A percentile compares a stretch with the other conserved stretches of the same genome.
Evolutionary conservation across 2,113 vertebrate genomes (phyloP).

Genomic region (Zosterops japonicus): DNA sequence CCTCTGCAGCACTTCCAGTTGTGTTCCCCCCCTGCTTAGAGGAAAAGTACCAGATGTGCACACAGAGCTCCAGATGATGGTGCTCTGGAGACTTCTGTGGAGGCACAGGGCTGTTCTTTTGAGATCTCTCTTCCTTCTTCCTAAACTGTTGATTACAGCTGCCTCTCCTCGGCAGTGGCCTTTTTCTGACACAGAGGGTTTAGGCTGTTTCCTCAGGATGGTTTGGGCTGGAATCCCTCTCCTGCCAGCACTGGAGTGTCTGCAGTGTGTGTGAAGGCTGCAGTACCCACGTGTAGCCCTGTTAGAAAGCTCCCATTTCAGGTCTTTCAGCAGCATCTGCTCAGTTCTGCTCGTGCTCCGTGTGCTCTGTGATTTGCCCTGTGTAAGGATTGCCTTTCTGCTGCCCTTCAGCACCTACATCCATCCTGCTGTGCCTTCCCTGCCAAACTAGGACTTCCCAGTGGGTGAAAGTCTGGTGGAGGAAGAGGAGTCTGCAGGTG

Average conservation of each 20-base stretch:
- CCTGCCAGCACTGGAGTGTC: not conserved
- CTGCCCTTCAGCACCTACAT: not conserved
- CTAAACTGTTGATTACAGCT: not conserved
- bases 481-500: too few relatives aligned
- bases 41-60: not conserved
- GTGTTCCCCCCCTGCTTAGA: not conserved
- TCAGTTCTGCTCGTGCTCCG: accelerated
- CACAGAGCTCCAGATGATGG: accelerated
- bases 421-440: not conserved
- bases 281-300: accelerated
- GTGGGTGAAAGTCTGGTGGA: not conserved
- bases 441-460: not conserved
- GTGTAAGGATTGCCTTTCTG: not conserved
- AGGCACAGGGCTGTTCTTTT: not conserved
- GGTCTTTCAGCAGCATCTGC: not conserved
- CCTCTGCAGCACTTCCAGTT: not conserved
- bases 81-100: not conserved
- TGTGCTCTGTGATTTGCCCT: not conserved
- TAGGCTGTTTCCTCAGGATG: not conserved
- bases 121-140: not conserved
- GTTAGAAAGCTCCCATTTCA: not conserved
- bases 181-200: not conserved
- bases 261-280: not conserved
- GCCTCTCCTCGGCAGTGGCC: not conserved
- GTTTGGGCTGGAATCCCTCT: not conserved